These are phyloP conservation scores for Podocnemis expansa DNA, from an alignment of 2,113 vertebrate genomes.

Conservation along the genomic window DNA sequence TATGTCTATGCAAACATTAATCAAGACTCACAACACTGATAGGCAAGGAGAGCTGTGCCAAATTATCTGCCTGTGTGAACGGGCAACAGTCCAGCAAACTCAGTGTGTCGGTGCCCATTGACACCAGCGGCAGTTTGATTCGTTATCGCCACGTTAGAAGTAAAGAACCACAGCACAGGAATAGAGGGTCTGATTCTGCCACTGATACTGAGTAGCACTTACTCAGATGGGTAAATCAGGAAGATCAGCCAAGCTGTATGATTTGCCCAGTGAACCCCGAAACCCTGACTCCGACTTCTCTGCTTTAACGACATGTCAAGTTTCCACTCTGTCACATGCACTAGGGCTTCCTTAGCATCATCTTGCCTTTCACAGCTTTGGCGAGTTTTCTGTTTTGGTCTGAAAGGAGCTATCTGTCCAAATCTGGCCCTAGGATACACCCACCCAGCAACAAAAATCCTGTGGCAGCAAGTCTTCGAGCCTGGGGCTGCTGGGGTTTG, in stretches of 20 bases:
- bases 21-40: background rate
- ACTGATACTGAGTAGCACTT: background rate
- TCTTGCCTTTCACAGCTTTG: background rate
- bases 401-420: background rate
- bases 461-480: background rate
- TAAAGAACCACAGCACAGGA: accelerated
- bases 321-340: background rate
- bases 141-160: background rate
- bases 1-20: constrained; percentile 16
- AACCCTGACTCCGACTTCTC: background rate
- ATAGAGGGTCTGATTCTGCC: background rate
- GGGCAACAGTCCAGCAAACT: constrained; percentile 11
- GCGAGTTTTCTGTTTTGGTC: background rate
- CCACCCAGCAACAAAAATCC: background rate
- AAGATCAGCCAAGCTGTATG: background rate
- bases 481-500: background rate
- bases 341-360: background rate
- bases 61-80: constrained; percentile 19
- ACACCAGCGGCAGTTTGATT: background rate
- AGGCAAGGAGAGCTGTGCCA: background rate
- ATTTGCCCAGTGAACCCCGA: background rate
- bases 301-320: background rate
- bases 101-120: background rate
- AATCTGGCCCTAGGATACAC: background rate
- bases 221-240: background rate